Conservation (phyloP, 2,797 vertebrate species). For the Sphenopsis melanotis region DNA sequence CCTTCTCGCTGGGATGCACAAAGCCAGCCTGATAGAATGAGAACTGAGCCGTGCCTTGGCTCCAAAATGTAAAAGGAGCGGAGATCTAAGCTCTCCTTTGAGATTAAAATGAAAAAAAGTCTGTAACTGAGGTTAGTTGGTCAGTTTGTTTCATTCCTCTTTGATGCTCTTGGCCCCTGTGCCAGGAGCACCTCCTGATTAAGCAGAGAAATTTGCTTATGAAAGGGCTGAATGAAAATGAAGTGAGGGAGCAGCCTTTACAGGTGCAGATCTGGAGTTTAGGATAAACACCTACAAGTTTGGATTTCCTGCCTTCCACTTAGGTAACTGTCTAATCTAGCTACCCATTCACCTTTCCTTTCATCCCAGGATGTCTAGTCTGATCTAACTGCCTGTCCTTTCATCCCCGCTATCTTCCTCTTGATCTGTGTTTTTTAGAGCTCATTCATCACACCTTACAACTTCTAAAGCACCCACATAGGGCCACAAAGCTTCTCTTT, state of each 20-base stretch:
- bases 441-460: constrained; percentile 59
- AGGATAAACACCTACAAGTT: constrained; percentile 48
- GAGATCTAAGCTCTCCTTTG: not conserved
- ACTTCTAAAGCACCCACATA: constrained; percentile 54
- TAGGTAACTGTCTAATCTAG: constrained; percentile 34
- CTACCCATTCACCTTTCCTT: constrained; percentile 57
- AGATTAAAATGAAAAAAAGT: not conserved
- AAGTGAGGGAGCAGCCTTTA: not conserved
- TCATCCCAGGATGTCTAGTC: constrained; percentile 63
- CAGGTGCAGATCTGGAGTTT: constrained; percentile 38
- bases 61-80: not conserved
- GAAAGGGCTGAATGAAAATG: constrained; percentile 16
- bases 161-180: not conserved
- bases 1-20: not conserved
- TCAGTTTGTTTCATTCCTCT: not conserved
- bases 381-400: constrained; percentile 63
- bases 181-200: not conserved
- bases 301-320: constrained; percentile 63
- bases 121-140: not conserved
- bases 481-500: constrained; percentile 49
- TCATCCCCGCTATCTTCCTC: constrained; percentile 55
- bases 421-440: constrained; percentile 52
- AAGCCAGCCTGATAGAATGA: not conserved
- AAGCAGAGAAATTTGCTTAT: not conserved
- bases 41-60: not conserved